Base-by-base conservation (phyloP, 2,888 invertebrate species). In the Mythimna albipuncta region DNA sequence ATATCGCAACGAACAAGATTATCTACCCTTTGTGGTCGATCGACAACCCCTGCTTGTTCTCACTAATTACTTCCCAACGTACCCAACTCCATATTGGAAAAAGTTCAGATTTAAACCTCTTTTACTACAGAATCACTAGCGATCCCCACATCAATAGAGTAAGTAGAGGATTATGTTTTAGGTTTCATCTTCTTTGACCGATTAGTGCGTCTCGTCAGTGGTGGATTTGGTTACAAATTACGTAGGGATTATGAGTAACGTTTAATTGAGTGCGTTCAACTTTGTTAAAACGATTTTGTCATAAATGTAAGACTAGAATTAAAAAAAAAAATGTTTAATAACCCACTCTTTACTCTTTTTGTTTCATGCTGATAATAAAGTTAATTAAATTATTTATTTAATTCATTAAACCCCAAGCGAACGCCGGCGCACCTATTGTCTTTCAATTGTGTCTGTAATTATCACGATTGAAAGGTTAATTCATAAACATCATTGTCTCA, bases 11-110 rank as follows among this genome's bases (percentile, higher is more conserved):
- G 64, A 77, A 77, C 81, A 65, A 65, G 77, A 72, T 77, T 63
- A 81, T 70, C 69, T 59, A 16, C 69, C 55, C 77, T 81, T 77
- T 81, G 69, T 68, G 55, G 26, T n/a, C 69, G 67, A 59, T 65
- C 77, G 69, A 47, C 63, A 26, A 26, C 50, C 66, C 72, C 59
- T 44, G 72, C 55, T 55, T n/a, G 63, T 58, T 50, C 66, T 52
- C 66, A 55, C 62, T 81, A 84, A 77, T 84, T 86, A 84, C 66
- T 81, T 70, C 64, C 19, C 47, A 73, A 67, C 81, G 69, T 81
- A 66, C 63, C 21, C 41, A 73, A 72, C 84, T 71, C 62, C 50
- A 65, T 84, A 77, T 81, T 71, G 81, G 75, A 70, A 84, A 84
- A 86, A 77, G 82, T 86, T 77, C 32, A 11, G 38, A 66, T 59